Conservation (phyloP, 2,888 invertebrate genomes). For the Scrobipalpa atriplicella region DNA sequence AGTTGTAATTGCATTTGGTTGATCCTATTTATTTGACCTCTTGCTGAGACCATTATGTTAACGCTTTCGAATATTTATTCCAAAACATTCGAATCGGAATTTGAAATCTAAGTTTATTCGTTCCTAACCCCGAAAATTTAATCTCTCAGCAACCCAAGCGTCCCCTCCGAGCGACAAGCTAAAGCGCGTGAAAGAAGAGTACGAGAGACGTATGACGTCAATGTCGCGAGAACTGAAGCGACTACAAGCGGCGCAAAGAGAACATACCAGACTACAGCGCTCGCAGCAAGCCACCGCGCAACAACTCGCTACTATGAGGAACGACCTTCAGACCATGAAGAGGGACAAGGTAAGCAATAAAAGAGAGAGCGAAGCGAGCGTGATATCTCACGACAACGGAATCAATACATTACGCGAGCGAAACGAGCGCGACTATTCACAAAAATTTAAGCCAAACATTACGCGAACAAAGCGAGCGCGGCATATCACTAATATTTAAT, state of each 20-base stretch:
- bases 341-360: constrained; percentile 87
- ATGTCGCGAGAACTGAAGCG: constrained; percentile 94
- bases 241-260: constrained; percentile 93
- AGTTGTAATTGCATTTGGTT: no score
- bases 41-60: no score
- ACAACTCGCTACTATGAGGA: constrained; percentile 90
- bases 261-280: constrained; percentile 92
- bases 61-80: not conserved
- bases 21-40: no score
- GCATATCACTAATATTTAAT: no score
- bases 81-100: not conserved
- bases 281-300: constrained; percentile 95
- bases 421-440: constrained; percentile 83
- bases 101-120: not conserved
- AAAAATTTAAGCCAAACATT: no score
- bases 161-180: constrained; percentile 87
- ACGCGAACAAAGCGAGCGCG: no score
- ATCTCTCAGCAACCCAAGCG: constrained; percentile 67
- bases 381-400: constrained; percentile 81
- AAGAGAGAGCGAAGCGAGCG: not conserved
- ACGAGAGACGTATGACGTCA: constrained; percentile 91
- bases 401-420: constrained; percentile 94
- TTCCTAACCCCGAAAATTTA: not conserved
- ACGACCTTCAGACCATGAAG: constrained; percentile 93
- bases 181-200: constrained; percentile 93